Conservation (phyloP, 2,888 invertebrate genomes). For the Drosophila melanosoma region DNA sequence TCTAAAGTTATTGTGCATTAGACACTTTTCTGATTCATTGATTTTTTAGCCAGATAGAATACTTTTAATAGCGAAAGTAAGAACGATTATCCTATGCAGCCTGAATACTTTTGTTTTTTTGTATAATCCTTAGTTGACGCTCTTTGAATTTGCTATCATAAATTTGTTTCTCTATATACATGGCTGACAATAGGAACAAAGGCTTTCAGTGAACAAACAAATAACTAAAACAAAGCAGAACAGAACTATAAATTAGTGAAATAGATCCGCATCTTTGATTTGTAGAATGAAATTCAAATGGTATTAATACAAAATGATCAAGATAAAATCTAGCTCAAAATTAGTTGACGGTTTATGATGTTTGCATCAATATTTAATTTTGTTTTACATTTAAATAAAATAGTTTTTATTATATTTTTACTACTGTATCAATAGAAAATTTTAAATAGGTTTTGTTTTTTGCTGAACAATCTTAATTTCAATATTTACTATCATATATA, state of each 20-base stretch:
- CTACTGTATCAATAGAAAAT: conserved; percentile 39
- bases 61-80: neutral
- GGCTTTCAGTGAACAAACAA: conserved; percentile 30
- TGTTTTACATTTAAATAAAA: conserved; percentile 41
- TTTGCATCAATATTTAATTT: conserved; percentile 29
- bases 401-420: conserved; percentile 27
- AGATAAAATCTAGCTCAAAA: conserved; percentile 63
- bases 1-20: neutral
- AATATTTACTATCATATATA: conserved; percentile 41
- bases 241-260: conserved; percentile 48
- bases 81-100: neutral
- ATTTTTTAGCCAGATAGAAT: neutral
- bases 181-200: conserved; percentile 37
- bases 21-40: neutral
- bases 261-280: conserved; percentile 20
- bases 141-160: conserved; percentile 5
- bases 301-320: conserved; percentile 48
- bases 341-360: conserved; percentile 30
- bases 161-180: conserved; percentile 3
- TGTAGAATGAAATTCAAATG: conserved; percentile 20
- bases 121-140: neutral
- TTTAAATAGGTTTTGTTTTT: conserved; percentile 29
- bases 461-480: conserved; percentile 29
- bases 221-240: conserved; percentile 33
- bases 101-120: conserved; percentile 3